Evolutionary conservation across 2,797 vertebrate species (phyloP).

Genomic region (Microctenopoma steveboyesi): DNA sequence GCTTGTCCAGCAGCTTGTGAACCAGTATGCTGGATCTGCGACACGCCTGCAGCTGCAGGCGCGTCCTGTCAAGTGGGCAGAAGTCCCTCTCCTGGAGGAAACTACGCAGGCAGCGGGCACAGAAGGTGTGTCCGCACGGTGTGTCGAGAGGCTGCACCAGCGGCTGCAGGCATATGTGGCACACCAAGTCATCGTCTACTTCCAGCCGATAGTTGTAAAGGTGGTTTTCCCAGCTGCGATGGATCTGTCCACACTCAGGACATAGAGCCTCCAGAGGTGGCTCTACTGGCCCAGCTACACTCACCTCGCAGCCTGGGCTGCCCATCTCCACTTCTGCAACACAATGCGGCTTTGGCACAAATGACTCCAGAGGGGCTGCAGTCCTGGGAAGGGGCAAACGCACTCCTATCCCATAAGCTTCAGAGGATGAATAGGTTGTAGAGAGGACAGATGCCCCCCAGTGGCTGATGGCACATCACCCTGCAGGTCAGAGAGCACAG

Average conservation of each 20-base stretch:
- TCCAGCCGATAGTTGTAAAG: conserved; percentile 97
- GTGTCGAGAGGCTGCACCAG: conserved; percentile 96
- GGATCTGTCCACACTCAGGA: conserved; percentile 95
- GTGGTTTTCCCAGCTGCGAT: conserved; percentile 95
- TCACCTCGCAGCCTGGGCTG: conserved; percentile 89
- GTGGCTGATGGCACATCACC: conserved; percentile 78
- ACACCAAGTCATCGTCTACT: conserved; percentile 97
- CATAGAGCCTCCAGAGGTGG: conserved; percentile 90
- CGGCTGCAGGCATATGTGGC: conserved; percentile 99
- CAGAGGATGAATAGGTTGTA: conserved; percentile 61
- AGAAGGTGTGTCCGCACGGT: conserved; percentile 98
- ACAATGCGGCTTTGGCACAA: conserved; percentile 73
- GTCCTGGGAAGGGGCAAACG: conserved; percentile 59
- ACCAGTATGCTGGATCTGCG: conserved; percentile 98
- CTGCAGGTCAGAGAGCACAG: conserved; percentile 72
- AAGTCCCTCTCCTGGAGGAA: conserved; percentile 98
- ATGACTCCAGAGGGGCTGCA: conserved; percentile 69
- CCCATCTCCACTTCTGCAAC: conserved; percentile 84
- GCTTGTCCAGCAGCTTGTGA: conserved; percentile 97
- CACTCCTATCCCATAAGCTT: conserved; percentile 79
- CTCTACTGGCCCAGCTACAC: conserved; percentile 84
- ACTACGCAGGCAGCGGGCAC: conserved; percentile 95
- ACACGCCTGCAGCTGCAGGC: conserved; percentile 93
- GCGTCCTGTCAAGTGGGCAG: conserved; percentile 94
- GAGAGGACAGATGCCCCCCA: conserved; percentile 81